Base-by-base conservation (phyloP, 2,113 vertebrate genomes). In the Equus przewalskii region DNA sequence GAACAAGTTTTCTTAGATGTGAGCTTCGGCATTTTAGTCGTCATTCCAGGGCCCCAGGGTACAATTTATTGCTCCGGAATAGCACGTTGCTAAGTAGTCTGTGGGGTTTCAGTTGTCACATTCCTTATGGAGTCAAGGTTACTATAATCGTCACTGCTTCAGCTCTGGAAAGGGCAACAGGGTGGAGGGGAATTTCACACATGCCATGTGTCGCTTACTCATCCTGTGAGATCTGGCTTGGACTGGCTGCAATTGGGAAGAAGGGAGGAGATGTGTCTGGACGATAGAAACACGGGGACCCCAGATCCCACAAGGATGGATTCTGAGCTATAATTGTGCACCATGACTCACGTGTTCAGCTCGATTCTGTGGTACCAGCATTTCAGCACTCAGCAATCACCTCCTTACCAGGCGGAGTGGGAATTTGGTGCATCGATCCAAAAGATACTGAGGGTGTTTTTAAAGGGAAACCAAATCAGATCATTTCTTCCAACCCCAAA, bases 101-200 rank as follows among this genome's bases (percentile, higher is more conserved):
- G 22, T 7, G 44, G 81, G 58, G 75, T 79, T 96, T 83, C 96
- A 96, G 86, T 60, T 67, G 96, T 94, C 96, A 96, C 96, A 98
- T 98, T 97, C 97, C 86, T 97, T 62, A 58, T 5, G 80, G 92
- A 97, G 92, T 95, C 93, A 95, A 88, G 70, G 95, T 96, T 96
- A 89, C 95, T 96, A 89, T 95, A 97, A 96, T 92, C 21, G 21
- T 89, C 72, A 4, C 72, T 90, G 64, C 33, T 51, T 91, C 73
- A 81, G 93, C 83, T 93, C 95, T 67, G 87, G 87, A 70, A 95
- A 96, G 70, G 94, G 87, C 83, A 72, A 0, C 26, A 4, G 62
- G 72, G 83, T 30, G 19, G 92, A 96, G 93, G 95, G 85, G 90
- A 96, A 96, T 97, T 96, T 98, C 96, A 97, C 96, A 97, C 83